Evolutionary conservation across 2,888 invertebrate genomes (phyloP).

Genomic region (Eurytoma californica): DNA sequence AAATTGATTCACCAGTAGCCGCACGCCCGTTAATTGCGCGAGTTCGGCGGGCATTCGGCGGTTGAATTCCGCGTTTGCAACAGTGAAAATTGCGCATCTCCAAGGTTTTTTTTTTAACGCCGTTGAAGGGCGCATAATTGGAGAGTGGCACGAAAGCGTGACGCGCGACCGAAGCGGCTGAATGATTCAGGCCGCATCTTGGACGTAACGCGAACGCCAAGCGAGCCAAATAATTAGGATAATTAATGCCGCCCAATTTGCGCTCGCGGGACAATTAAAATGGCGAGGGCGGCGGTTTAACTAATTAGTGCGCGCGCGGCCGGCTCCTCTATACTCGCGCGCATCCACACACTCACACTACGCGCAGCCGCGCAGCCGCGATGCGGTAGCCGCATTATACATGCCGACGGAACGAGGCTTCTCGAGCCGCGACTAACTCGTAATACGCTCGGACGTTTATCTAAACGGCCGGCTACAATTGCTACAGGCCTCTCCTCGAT

Average conservation of each 20-base stretch:
- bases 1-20: background rate
- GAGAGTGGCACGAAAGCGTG: background rate
- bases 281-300: conserved; percentile 58
- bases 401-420: background rate
- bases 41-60: background rate
- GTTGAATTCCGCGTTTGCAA: background rate
- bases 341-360: no score
- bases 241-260: conserved; percentile 69
- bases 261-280: conserved; percentile 67
- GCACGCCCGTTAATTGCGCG: conserved; percentile 29
- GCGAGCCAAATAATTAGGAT: conserved; percentile 72
- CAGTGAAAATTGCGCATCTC: background rate
- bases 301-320: conserved; percentile 47
- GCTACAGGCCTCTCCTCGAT: no score
- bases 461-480: no score
- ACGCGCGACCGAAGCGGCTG: background rate
- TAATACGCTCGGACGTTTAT: no score
- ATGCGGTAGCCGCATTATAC: background rate
- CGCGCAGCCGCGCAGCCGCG: background rate
- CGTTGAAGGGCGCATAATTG: conserved; percentile 14
- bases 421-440: no score
- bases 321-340: no score
- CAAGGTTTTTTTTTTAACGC: conserved; percentile 1
- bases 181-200: conserved; percentile 49
- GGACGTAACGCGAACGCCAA: conserved; percentile 63